Base-by-base conservation (phyloP, 1,140 invertebrate genomes). In the Drosophila melanica region DNA sequence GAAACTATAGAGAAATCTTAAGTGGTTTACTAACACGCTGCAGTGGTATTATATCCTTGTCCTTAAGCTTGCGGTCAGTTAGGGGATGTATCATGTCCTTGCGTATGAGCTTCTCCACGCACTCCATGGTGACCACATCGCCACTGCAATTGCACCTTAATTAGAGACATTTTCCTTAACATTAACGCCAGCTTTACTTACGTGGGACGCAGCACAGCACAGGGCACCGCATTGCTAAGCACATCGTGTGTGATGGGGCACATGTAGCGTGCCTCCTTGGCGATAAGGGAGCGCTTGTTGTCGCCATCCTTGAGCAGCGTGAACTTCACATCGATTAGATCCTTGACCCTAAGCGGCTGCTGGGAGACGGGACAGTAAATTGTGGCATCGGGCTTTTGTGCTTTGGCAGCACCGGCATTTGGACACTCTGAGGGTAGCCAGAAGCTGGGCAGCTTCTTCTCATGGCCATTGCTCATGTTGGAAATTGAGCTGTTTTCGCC, bases 21-120 rank as follows among this genome's bases (percentile, higher is more conserved):
- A 3, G 2, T 9, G 2, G 0, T 50, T 0, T 30, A 86, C 86
- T 93, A 93, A 97, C 97, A 92, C 98, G 95, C 92, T 99, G 96
- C 74, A 99, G 90, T 37, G 94, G 94, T 91, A 99, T 99, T 14
- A 99, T 98, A 92, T 99, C 99, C 81, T 95, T 96, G 75, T 99
- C 97, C 64, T 94, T 95, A n/a, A 99, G 90, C 92, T 96, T 97
- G 76, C 96, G 94, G 65, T 95, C 95, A 66, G 97, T 98, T 0
- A 99, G 94, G 0, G 99, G 99, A 94, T 99, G 98, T 4, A 98
- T 93, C 98, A 98, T 98, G 91, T 99, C 98, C 90, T 98, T 98
- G 85, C 97, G 98, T 48, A 99, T 98, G 4, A 99, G 93, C 90
- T 99, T 99, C 80, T 99, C 98, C 7, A 99, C 95, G 93, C 98